Conservation (phyloP, 2,797 vertebrate genomes). For the Myiotriccus ornatus region DNA sequence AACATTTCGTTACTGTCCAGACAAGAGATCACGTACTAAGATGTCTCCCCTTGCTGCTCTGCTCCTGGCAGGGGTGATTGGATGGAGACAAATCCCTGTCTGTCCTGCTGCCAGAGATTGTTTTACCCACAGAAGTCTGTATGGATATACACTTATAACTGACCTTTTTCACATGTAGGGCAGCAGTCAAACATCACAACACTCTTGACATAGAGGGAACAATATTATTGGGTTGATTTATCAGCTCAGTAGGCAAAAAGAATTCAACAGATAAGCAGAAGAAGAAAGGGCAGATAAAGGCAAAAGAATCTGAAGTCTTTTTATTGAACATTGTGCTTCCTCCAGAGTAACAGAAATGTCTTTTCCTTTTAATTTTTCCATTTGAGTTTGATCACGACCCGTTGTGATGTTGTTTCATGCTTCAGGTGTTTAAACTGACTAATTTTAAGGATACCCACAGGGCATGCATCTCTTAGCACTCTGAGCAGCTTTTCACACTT, state of each 20-base stretch:
- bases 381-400: slow-evolving; percentile 8
- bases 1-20: background rate
- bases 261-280: background rate
- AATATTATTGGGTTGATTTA: background rate
- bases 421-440: slow-evolving; percentile 31
- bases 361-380: slow-evolving; percentile 39
- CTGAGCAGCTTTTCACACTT: slow-evolving; percentile 54
- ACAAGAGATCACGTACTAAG: background rate
- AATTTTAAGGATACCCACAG: slow-evolving; percentile 31
- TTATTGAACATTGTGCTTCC: background rate
- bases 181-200: background rate
- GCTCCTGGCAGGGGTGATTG: background rate
- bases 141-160: background rate
- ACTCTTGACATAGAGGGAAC: background rate
- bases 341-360: background rate
- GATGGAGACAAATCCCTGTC: background rate
- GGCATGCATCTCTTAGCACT: slow-evolving; percentile 61
- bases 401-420: slow-evolving; percentile 40
- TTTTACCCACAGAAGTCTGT: background rate
- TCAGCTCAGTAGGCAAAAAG: background rate
- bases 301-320: background rate
- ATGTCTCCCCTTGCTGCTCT: background rate
- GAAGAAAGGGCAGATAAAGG: background rate
- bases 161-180: background rate
- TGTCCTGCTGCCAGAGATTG: background rate